Conservation (phyloP, 2,113 vertebrate genomes). For the Heloderma charlesbogerti region DNA sequence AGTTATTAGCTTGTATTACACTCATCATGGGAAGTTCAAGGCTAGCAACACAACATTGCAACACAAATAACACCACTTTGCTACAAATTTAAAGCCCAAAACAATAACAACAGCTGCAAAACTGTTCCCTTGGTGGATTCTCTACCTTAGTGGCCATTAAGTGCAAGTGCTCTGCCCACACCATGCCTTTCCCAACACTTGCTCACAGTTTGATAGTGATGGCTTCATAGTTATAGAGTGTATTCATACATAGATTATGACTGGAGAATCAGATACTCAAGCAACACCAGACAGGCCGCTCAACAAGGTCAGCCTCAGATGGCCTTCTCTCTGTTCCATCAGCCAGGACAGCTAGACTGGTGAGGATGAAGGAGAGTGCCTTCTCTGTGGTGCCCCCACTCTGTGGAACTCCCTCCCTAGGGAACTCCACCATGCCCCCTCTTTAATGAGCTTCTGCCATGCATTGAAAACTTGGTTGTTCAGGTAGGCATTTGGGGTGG, state of each 20-base stretch:
- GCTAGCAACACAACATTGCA: neutral
- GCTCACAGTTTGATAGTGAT: neutral
- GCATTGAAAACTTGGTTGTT: too few species aligned
- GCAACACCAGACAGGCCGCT: too few species aligned
- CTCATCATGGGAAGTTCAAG: slow-evolving; percentile 34
- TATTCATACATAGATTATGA: neutral
- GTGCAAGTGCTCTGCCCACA: neutral
- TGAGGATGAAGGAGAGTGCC: too few species aligned
- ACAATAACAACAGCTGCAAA: neutral
- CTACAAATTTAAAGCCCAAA: slow-evolving; percentile 28
- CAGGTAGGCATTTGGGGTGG: too few species aligned
- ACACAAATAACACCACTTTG: slow-evolving; percentile 43
- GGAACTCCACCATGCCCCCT: too few species aligned
- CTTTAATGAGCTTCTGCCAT: too few species aligned
- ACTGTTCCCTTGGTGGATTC: neutral
- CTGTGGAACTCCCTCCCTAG: too few species aligned
- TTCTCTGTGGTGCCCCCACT: too few species aligned
- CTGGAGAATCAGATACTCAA: neutral
- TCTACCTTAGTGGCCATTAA: neutral
- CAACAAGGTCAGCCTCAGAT: too few species aligned
- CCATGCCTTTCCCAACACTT: neutral
- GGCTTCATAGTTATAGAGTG: neutral
- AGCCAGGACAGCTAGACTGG: too few species aligned
- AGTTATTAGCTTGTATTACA: too few species aligned
- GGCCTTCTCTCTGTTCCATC: too few species aligned